phyloP scores from a whole-genome alignment of 2,797 vertebrate genomes.

The Remorina albescens region DNA sequence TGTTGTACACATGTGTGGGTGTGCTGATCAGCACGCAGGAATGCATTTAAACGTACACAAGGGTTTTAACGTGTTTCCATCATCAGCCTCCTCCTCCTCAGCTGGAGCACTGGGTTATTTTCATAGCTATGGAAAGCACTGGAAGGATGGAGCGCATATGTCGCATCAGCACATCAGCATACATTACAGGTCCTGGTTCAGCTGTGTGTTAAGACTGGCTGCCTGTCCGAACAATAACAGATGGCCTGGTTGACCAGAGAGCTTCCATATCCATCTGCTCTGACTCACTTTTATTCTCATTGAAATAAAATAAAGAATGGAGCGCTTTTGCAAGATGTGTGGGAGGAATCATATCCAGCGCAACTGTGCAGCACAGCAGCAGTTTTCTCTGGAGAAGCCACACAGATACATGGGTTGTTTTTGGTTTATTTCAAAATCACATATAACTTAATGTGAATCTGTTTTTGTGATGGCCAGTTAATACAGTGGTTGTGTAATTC shows the following conservation, averaged over 20 bases:
- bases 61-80: conserved; percentile 5
- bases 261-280: conserved; percentile 56
- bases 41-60: conserved; percentile 12
- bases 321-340: conserved; percentile 59
- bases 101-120: conserved; percentile 28
- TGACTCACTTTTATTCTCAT: conserved; percentile 63
- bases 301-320: conserved; percentile 59
- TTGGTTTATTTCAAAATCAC: conserved; percentile 10
- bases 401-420: conserved; percentile 20
- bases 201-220: conserved; percentile 40
- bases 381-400: conserved; percentile 29
- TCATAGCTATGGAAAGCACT: neutral
- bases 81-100: neutral
- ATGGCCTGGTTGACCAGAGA: conserved; percentile 58
- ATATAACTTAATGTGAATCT: neutral
- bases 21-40: conserved; percentile 13
- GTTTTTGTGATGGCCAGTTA: neutral
- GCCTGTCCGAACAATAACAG: conserved; percentile 59
- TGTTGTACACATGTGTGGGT: conserved; percentile 14
- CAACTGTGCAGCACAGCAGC: conserved; percentile 49
- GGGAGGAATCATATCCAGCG: conserved; percentile 58
- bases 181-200: conserved; percentile 57
- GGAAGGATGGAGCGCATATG: conserved; percentile 39
- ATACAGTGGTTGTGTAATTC: neutral
- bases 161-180: conserved; percentile 58